These are phyloP conservation scores for Oscarella lobularis DNA, from an alignment of 37 sponge, comb jelly and placozoan genomes.

Conservation along the genomic window DNA sequence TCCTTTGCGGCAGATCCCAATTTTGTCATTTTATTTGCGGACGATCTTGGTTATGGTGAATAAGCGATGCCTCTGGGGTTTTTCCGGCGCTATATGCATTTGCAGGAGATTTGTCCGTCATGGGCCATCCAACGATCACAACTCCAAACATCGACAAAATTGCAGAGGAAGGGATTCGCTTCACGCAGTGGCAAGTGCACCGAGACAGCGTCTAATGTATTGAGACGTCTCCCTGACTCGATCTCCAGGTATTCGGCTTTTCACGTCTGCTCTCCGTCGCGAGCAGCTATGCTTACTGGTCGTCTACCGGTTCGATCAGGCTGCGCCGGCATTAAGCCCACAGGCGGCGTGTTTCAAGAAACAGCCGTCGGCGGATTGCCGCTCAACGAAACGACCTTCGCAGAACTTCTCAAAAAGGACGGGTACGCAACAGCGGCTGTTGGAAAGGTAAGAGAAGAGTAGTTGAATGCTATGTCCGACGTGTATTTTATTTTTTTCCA, in stretches of 20 bases:
- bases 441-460: slow-evolving; percentile 7
- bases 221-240: no score
- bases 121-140: no score
- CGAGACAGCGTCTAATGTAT: no score
- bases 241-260: slow-evolving; percentile 1
- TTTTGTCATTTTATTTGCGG: no score
- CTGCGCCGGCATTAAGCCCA: background rate
- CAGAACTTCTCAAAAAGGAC: background rate
- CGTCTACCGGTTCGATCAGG: slow-evolving; percentile 4
- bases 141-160: no score
- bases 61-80: no score
- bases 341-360: background rate
- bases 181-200: no score
- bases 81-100: no score
- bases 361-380: slow-evolving; percentile 2
- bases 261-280: slow-evolving; percentile 6
- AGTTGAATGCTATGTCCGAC: background rate
- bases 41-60: no score
- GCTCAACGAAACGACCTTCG: background rate
- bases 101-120: no score
- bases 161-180: no score
- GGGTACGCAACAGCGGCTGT: background rate
- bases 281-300: slow-evolving; percentile 10
- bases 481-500: background rate
- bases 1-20: no score